Evolutionary conservation across 1,140 invertebrate species (phyloP).

Genomic region (Drosophila bocqueti): DNA sequence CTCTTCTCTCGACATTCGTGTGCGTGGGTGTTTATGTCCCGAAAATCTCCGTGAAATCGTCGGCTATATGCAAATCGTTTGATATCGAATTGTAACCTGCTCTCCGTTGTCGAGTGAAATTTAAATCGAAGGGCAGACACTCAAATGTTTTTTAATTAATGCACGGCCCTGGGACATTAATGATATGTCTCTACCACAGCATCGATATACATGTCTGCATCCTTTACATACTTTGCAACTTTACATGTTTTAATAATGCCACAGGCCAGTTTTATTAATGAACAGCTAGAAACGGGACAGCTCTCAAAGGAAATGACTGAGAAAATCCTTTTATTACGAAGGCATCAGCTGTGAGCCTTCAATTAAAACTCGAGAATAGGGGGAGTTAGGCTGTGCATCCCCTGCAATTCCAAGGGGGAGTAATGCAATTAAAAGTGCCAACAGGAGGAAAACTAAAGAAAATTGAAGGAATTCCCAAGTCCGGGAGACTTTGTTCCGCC

Average conservation of each 20-base stretch:
- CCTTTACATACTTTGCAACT: slow-evolving; percentile 21
- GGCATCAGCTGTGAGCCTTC: slow-evolving; percentile 68
- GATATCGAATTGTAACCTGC: slow-evolving; percentile 30
- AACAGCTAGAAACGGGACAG: slow-evolving; percentile 11
- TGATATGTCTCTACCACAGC: slow-evolving; percentile 1
- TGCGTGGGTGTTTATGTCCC: slow-evolving; percentile 28
- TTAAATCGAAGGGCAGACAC: not conserved
- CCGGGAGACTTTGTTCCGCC: slow-evolving; percentile 19
- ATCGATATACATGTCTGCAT: slow-evolving; percentile 4
- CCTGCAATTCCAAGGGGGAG: slow-evolving; percentile 59
- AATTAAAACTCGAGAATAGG: slow-evolving; percentile 68
- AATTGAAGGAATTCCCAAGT: slow-evolving; percentile 43
- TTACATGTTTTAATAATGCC: slow-evolving; percentile 59
- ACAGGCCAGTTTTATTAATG: slow-evolving; percentile 49
- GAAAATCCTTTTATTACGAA: slow-evolving; percentile 19
- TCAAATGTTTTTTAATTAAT: slow-evolving; percentile 47
- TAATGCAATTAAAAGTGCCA: slow-evolving; percentile 76
- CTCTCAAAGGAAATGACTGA: slow-evolving; percentile 47
- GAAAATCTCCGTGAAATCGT: slow-evolving; percentile 58
- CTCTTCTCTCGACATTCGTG: not conserved
- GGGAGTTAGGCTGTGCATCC: slow-evolving; percentile 14
- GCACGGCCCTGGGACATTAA: not conserved
- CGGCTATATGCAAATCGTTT: slow-evolving; percentile 55
- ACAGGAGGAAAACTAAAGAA: slow-evolving; percentile 40
- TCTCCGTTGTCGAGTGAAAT: slow-evolving; percentile 17